A percentile compares a stretch with the other conserved stretches of the same genome.
Conservation (phyloP, 2,888 invertebrate species). For the Marasmarcha lunaedactyla region DNA sequence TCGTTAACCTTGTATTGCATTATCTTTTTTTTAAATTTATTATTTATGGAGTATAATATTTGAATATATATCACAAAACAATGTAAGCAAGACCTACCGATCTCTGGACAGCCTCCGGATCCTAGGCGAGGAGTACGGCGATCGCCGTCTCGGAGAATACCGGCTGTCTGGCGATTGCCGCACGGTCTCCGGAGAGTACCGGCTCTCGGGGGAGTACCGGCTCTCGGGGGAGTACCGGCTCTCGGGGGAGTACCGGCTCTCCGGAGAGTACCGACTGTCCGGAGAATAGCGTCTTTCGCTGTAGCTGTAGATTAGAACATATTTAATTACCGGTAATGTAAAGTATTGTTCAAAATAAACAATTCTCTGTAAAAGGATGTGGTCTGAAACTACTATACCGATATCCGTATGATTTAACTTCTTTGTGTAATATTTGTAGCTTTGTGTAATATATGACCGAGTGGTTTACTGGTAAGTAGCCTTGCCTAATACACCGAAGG, state of each 20-base stretch:
- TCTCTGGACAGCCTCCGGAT: conserved; percentile 35
- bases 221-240: conserved; percentile 69
- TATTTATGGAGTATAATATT: too few species aligned
- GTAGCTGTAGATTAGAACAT: conserved; percentile 35
- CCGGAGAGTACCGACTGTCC: conserved; percentile 67
- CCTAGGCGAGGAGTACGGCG: conserved; percentile 34
- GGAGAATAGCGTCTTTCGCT: conserved; percentile 52
- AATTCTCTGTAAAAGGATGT: background rate
- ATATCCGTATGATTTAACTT: too few species aligned
- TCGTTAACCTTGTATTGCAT: too few species aligned
- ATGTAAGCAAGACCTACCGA: too few species aligned
- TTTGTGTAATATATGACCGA: too few species aligned
- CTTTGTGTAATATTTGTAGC: too few species aligned
- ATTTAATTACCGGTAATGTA: too few species aligned
- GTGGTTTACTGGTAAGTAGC: too few species aligned
- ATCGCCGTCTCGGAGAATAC: conserved; percentile 37
- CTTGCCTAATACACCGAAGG: too few species aligned
- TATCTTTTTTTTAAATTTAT: too few species aligned
- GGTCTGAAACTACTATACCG: background rate
- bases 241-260: conserved; percentile 50
- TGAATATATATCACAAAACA: too few species aligned
- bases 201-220: conserved; percentile 51
- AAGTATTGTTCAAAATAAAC: background rate
- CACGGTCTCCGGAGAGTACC: conserved; percentile 54
- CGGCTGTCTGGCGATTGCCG: conserved; percentile 65